Evolutionary conservation across 2,797 vertebrate genomes (phyloP).

Genomic region (Columba guinea): DNA sequence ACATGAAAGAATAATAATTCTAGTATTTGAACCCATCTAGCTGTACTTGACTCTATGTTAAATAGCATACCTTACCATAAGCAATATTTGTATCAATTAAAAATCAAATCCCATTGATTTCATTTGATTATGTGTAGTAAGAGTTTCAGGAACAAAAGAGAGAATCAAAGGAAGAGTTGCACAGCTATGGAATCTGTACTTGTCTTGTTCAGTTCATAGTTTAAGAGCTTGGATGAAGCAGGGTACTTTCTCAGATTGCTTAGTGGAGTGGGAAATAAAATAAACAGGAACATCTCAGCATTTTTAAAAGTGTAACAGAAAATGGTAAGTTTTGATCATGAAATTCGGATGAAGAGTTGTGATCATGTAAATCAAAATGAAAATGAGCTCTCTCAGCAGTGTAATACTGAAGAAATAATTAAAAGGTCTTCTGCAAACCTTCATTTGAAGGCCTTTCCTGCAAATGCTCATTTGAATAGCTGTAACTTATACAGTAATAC

Average conservation of each 20-base stretch:
- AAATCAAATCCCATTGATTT: constrained; percentile 35
- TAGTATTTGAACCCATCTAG: neutral
- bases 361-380: neutral
- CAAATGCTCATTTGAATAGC: neutral
- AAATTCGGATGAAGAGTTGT: neutral
- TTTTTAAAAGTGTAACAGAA: neutral
- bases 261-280: neutral
- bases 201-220: neutral
- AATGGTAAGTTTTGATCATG: neutral
- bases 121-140: neutral
- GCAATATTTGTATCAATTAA: constrained; percentile 22
- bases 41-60: constrained; percentile 10
- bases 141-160: neutral
- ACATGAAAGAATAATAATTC: neutral
- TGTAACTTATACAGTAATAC: neutral
- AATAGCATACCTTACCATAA: constrained; percentile 3
- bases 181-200: neutral
- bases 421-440: neutral
- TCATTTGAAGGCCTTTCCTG: neutral
- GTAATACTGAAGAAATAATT: neutral
- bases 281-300: neutral
- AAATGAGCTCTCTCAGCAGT: neutral
- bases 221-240: neutral
- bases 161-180: neutral
- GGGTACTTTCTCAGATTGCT: neutral